phyloP scores from a whole-genome alignment of 37 sponge, comb jelly and placozoan genomes.

The Beroe ovata region DNA sequence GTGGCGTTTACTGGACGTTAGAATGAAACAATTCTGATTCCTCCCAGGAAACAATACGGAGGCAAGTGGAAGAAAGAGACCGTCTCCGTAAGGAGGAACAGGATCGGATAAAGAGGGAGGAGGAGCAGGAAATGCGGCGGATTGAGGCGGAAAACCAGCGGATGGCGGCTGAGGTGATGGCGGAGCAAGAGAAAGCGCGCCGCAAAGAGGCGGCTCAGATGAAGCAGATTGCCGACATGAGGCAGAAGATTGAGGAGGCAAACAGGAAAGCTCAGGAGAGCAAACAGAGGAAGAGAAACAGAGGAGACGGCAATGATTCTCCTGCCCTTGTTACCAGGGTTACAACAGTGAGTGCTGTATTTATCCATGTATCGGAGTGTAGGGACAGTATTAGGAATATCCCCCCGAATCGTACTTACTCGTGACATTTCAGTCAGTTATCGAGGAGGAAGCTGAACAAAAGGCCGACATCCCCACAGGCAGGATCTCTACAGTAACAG shows the following conservation, averaged over 20 bases:
- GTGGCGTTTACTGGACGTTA: too few relatives aligned
- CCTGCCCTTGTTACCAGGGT: too few relatives aligned
- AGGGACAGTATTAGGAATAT: too few relatives aligned
- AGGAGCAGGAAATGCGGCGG: slow-evolving; percentile 33
- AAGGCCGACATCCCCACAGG: background rate
- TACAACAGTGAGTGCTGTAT: too few relatives aligned
- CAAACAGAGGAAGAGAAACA: background rate
- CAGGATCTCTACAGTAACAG: background rate
- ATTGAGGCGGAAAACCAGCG: slow-evolving; percentile 20
- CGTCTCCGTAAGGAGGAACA: slow-evolving; percentile 43
- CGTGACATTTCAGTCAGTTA: background rate
- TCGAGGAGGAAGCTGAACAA: background rate
- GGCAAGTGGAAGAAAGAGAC: slow-evolving; percentile 37
- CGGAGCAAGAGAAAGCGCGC: slow-evolving; percentile 32
- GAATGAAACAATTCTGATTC: too few relatives aligned
- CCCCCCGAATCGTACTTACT: too few relatives aligned
- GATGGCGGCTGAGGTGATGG: slow-evolving; percentile 53
- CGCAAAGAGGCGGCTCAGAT: slow-evolving; percentile 24
- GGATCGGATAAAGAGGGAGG: slow-evolving; percentile 15
- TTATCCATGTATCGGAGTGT: too few relatives aligned
- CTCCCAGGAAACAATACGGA: slow-evolving; percentile 22
- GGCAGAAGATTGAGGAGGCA: slow-evolving; percentile 65
- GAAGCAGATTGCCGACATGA: slow-evolving; percentile 33
- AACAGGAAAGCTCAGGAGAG: background rate
- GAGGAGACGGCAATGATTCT: slow-evolving; percentile 1